A percentile compares a stretch with the other conserved stretches of the same genome.
Evolutionary conservation across 1,140 invertebrate genomes (phyloP).

Genomic region (Andricus grossulariae): DNA sequence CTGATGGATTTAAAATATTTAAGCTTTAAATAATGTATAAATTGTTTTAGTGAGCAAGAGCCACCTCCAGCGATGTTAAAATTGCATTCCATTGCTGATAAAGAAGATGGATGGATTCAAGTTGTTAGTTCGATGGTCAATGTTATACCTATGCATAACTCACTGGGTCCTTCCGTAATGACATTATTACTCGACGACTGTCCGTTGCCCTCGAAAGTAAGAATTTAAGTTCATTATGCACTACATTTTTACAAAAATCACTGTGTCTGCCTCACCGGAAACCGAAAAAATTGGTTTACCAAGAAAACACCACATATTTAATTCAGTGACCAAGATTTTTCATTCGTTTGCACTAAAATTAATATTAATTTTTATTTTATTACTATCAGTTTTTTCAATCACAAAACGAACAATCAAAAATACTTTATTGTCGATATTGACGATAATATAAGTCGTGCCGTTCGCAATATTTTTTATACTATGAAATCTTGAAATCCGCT

Average conservation of each 20-base stretch:
- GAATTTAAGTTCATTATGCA: not conserved
- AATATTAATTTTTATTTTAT: not conserved
- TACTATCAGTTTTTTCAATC: not conserved
- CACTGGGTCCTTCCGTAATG: conserved; percentile 93
- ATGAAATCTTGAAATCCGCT: not conserved
- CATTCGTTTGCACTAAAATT: too few relatives aligned
- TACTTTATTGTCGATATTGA: too few relatives aligned
- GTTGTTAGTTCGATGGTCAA: conserved; percentile 92
- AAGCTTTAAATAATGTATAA: conserved; percentile 35
- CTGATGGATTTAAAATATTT: too few relatives aligned
- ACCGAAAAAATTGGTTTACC: too few relatives aligned
- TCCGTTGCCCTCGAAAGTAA: conserved; percentile 90
- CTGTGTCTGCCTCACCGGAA: too few relatives aligned
- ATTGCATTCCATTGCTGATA: conserved; percentile 91
- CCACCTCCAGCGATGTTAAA: conserved; percentile 89
- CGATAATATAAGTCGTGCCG: too few relatives aligned
- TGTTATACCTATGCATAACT: conserved; percentile 90
- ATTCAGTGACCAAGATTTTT: not conserved
- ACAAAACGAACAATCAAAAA: too few relatives aligned
- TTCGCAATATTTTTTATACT: conserved; percentile 8
- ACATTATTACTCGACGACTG: conserved; percentile 93
- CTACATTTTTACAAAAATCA: too few relatives aligned
- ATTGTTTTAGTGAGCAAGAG: conserved; percentile 86
- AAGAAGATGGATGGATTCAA: conserved; percentile 93
- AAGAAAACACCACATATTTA: not conserved